Evolutionary conservation across 2,888 invertebrate genomes (phyloP).

Genomic region (Ceraclea dissimilis): DNA sequence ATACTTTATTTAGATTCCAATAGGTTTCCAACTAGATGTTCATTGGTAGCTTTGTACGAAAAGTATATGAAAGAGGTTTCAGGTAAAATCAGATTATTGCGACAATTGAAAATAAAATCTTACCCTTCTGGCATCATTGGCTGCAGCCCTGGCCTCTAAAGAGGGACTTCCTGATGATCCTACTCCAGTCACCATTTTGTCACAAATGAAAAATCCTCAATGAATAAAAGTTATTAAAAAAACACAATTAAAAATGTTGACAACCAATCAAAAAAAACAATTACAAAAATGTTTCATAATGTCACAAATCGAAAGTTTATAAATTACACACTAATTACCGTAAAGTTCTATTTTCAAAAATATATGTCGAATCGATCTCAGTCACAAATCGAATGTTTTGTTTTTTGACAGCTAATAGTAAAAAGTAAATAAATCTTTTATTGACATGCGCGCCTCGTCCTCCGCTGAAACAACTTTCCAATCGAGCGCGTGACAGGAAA

Average conservation of each 20-base stretch:
- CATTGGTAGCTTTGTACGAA: background rate
- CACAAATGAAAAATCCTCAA: conserved; percentile 4
- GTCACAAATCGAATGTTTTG: background rate
- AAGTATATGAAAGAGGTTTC: background rate
- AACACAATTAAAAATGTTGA: background rate
- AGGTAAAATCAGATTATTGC: background rate
- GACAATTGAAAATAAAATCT: conserved; percentile 27
- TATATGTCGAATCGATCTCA: background rate
- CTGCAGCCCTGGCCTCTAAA: conserved; percentile 33
- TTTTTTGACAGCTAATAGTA: background rate
- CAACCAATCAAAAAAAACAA: too few relatives aligned
- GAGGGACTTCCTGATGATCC: conserved; percentile 32
- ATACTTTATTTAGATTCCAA: too few relatives aligned
- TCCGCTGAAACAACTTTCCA: background rate
- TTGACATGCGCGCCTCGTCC: background rate
- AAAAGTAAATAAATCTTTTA: background rate
- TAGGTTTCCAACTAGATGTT: too few relatives aligned
- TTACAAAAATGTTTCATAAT: background rate
- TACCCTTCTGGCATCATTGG: conserved; percentile 42
- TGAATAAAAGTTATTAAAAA: background rate
- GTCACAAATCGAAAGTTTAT: conserved; percentile 1
- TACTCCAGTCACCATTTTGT: conserved; percentile 36
- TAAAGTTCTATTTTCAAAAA: background rate
- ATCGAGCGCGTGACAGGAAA: conserved; percentile 12
- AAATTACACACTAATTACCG: background rate